Evolutionary conservation across 1,140 invertebrate species (phyloP).

Genomic region (Zophobas atratus): DNA sequence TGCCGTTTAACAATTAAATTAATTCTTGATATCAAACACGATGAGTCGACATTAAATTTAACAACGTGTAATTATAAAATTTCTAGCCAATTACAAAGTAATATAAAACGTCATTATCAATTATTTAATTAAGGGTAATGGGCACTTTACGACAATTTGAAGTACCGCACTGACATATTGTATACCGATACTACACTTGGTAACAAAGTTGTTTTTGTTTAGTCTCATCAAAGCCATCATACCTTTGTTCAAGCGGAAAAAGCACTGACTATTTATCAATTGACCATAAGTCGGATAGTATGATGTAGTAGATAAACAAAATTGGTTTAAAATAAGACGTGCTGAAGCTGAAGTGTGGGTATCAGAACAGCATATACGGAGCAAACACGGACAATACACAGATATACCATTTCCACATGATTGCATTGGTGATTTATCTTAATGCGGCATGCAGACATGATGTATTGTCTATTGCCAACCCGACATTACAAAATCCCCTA

Average conservation of each 20-base stretch:
- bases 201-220: too few species aligned
- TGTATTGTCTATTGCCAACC: slow-evolving; percentile 64
- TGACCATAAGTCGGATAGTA: neutral
- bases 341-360: slow-evolving; percentile 15
- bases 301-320: slow-evolving; percentile 1
- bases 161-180: neutral
- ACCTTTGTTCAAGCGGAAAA: too few species aligned
- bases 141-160: slow-evolving; percentile 23
- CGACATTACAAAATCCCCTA: slow-evolving; percentile 62
- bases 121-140: slow-evolving; percentile 47
- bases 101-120: slow-evolving; percentile 40
- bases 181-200: neutral
- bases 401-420: slow-evolving; percentile 61
- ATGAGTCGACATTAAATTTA: slow-evolving; percentile 41
- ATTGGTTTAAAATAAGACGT: slow-evolving; percentile 33
- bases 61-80: slow-evolving; percentile 42
- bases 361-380: slow-evolving; percentile 22
- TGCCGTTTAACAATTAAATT: neutral
- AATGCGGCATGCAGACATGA: slow-evolving; percentile 62
- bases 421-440: slow-evolving; percentile 65
- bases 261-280: too few species aligned
- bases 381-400: slow-evolving; percentile 44
- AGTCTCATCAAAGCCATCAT: too few species aligned
- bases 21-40: slow-evolving; percentile 27
- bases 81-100: slow-evolving; percentile 31